phyloP scores from a whole-genome alignment of 2,797 vertebrate genomes.

The Dryobates pubescens region DNA sequence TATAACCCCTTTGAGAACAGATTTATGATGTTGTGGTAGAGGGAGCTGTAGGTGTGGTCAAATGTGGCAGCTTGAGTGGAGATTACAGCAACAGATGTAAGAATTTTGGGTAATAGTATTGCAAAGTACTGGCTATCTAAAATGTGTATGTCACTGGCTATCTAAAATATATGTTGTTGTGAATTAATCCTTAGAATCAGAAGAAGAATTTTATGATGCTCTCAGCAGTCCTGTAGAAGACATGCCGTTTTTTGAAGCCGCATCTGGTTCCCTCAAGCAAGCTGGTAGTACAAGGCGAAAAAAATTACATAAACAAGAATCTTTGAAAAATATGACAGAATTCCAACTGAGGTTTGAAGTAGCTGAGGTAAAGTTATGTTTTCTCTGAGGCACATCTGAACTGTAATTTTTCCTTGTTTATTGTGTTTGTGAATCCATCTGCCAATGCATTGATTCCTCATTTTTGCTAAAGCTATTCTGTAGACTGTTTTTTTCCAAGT shows the following conservation, averaged over 20 bases:
- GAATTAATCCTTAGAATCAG: constrained; percentile 83
- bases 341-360: constrained; percentile 90
- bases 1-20: background rate
- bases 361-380: constrained; percentile 82
- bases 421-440: background rate
- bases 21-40: background rate
- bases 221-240: constrained; percentile 90
- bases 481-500: background rate
- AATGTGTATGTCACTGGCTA: background rate
- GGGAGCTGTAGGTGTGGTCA: background rate
- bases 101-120: background rate
- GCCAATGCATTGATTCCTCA: background rate
- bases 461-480: background rate
- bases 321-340: constrained; percentile 90
- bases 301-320: constrained; percentile 79
- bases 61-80: background rate
- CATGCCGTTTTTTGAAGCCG: constrained; percentile 81
- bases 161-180: background rate
- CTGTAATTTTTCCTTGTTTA: background rate
- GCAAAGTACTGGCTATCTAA: background rate
- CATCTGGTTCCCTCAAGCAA: constrained; percentile 69
- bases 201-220: constrained; percentile 96
- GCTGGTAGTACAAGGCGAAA: constrained; percentile 69
- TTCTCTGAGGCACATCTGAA: background rate
- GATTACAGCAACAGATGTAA: background rate